These are phyloP conservation scores for Typhlichthys eigenmanni DNA, from an alignment of 2,797 vertebrate genomes.

Conservation along the genomic window DNA sequence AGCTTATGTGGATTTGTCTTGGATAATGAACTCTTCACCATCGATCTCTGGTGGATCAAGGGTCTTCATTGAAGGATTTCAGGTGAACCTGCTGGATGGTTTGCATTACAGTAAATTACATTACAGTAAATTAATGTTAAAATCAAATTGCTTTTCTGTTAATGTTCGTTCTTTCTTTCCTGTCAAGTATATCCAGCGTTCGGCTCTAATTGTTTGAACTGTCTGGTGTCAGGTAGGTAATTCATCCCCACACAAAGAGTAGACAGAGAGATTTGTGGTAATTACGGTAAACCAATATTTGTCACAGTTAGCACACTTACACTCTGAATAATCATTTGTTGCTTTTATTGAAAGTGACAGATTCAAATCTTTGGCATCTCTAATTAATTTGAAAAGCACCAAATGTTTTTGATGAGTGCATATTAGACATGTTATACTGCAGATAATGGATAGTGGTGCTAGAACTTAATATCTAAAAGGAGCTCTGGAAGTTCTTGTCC, in stretches of 20 bases:
- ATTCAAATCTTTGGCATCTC: constrained; percentile 23
- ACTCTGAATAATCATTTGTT: constrained; percentile 23
- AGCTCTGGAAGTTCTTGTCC: too few relatives aligned
- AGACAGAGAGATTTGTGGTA: background rate
- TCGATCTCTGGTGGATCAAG: constrained; percentile 69
- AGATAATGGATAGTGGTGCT: background rate
- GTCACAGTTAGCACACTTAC: background rate
- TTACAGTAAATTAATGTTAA: constrained; percentile 42
- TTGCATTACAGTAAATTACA: constrained; percentile 32
- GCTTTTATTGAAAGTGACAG: constrained; percentile 32
- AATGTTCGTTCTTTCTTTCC: constrained; percentile 17
- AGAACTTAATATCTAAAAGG: constrained; percentile 3
- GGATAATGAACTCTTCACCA: constrained; percentile 81
- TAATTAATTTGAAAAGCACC: constrained; percentile 27
- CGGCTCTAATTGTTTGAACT: too few relatives aligned
- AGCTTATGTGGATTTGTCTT: constrained; percentile 73
- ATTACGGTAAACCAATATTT: background rate
- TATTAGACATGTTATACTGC: constrained; percentile 8
- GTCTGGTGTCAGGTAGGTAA: constrained; percentile 7
- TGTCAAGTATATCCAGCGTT: constrained; percentile 17
- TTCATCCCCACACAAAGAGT: constrained; percentile 5
- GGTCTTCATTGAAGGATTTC: constrained; percentile 47
- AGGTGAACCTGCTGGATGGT: constrained; percentile 40
- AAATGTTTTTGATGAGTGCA: constrained; percentile 14
- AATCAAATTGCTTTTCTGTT: constrained; percentile 42